Conservation (phyloP, 1,140 invertebrate genomes). For the Laupala kohalensis region DNA sequence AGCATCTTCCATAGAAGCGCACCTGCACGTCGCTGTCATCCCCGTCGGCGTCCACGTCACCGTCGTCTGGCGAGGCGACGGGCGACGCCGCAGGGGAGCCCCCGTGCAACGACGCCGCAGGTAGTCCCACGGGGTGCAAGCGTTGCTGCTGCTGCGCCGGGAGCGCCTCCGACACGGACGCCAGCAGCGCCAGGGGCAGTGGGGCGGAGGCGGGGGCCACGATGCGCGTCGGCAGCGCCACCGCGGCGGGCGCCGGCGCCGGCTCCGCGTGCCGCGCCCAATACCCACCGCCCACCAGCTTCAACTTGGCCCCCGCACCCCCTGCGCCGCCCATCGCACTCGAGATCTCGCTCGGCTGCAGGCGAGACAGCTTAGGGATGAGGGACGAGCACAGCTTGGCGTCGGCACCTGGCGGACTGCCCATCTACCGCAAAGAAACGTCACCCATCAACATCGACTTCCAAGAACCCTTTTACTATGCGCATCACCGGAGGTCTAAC, state of each 20-base stretch:
- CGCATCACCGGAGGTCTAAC: no score
- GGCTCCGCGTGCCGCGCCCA: conserved; percentile 3
- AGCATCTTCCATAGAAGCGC: no score
- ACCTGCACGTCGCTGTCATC: not conserved
- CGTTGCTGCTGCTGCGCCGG: no score
- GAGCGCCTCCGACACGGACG: not conserved
- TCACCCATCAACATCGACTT: no score
- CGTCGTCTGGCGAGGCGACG: conserved; percentile 2
- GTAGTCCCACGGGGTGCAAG: not conserved
- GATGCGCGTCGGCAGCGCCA: not conserved
- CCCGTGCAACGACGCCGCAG: no score
- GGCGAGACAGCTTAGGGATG: conserved; percentile 47
- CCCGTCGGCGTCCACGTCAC: not conserved
- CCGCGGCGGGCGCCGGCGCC: not conserved
- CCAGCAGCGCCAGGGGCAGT: no score
- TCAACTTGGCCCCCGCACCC: not conserved
- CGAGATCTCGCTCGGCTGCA: conserved; percentile 44
- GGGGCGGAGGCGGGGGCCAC: no score
- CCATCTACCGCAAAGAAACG: not conserved
- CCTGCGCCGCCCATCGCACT: conserved; percentile 26
- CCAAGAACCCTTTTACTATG: no score
- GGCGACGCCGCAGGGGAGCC: not conserved
- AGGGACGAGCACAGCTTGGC: conserved; percentile 34
- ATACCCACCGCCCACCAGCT: conserved; percentile 11
- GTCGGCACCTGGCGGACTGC: conserved; percentile 4